These are phyloP conservation scores for Phania funesta DNA, from an alignment of 2,888 invertebrate genomes.

Conservation along the genomic window DNA sequence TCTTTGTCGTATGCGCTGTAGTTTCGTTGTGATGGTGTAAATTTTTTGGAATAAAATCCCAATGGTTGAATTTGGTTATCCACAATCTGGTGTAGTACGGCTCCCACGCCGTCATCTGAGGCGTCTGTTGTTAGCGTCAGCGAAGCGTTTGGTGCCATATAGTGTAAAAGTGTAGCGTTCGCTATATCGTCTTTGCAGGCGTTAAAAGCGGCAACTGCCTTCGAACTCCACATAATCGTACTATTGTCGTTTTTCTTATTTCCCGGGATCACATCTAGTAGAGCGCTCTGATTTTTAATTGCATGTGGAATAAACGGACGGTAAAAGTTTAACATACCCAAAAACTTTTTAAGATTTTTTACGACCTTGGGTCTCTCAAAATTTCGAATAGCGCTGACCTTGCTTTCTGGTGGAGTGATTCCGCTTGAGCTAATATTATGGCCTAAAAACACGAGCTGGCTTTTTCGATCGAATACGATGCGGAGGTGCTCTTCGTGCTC, in stretches of 20 bases:
- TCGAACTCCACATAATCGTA: constrained; percentile 40
- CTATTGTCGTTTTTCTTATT: constrained; percentile 64
- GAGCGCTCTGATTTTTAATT: background rate
- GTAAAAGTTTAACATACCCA: background rate
- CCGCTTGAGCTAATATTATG: background rate
- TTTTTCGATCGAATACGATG: background rate
- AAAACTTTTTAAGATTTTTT: background rate
- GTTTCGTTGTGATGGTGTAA: background rate
- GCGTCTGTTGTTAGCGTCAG: constrained; percentile 55
- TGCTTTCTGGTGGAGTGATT: background rate
- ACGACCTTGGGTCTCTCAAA: background rate
- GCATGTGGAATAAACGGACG: constrained; percentile 17
- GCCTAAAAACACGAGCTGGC: background rate
- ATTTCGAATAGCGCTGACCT: background rate
- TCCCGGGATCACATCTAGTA: background rate
- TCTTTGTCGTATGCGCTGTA: constrained; percentile 18
- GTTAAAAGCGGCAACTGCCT: constrained; percentile 50
- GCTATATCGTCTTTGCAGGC: constrained; percentile 48
- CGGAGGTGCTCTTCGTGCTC: background rate
- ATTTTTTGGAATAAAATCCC: constrained; percentile 29
- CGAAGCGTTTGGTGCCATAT: constrained; percentile 41
- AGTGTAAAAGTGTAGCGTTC: constrained; percentile 42
- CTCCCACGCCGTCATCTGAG: constrained; percentile 51
- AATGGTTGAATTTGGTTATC: constrained; percentile 41
- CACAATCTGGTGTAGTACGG: constrained; percentile 53